Evolutionary conservation across 2,113 vertebrate genomes (phyloP).

Genomic region (Morone saxatilis): DNA sequence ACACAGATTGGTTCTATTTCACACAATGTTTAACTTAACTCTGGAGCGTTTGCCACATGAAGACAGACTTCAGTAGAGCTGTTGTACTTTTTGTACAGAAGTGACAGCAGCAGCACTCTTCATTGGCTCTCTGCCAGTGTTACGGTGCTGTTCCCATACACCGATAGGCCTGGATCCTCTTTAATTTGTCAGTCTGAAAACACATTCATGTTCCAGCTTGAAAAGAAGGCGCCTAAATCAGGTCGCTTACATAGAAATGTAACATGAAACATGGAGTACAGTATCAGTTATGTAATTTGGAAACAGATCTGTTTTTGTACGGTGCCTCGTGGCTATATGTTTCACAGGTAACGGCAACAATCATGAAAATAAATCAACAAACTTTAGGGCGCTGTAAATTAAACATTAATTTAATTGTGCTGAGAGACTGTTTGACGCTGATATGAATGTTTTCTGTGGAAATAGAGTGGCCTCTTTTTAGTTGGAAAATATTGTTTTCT

Average conservation of each 20-base stretch:
- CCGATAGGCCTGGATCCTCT: slow-evolving; percentile 19
- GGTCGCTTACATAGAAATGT: background rate
- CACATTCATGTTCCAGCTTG: slow-evolving; percentile 3
- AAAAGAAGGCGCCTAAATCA: background rate
- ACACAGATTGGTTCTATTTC: background rate
- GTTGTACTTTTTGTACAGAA: slow-evolving; percentile 26
- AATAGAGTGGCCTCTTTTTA: slow-evolving; percentile 29
- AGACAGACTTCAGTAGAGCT: slow-evolving; percentile 8
- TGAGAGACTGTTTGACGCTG: slow-evolving; percentile 18
- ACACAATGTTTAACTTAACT: background rate
- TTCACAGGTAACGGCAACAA: slow-evolving; percentile 27
- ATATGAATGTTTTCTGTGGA: slow-evolving; percentile 52
- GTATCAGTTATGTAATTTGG: slow-evolving; percentile 25
- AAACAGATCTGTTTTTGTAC: slow-evolving; percentile 33
- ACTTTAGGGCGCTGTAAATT: slow-evolving; percentile 5
- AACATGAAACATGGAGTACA: slow-evolving; percentile 13
- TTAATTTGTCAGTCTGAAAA: slow-evolving; percentile 33
- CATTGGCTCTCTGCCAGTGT: background rate
- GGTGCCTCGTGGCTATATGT: background rate
- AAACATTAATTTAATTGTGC: slow-evolving; percentile 20
- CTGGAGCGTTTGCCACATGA: slow-evolving; percentile 13
- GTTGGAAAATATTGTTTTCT: background rate
- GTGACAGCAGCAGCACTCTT: background rate
- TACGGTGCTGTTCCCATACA: slow-evolving; percentile 7
- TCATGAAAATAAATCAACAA: slow-evolving; percentile 46